Base-by-base conservation (phyloP, 2,888 invertebrate species). In the Dasysyrphus tricinctus region DNA sequence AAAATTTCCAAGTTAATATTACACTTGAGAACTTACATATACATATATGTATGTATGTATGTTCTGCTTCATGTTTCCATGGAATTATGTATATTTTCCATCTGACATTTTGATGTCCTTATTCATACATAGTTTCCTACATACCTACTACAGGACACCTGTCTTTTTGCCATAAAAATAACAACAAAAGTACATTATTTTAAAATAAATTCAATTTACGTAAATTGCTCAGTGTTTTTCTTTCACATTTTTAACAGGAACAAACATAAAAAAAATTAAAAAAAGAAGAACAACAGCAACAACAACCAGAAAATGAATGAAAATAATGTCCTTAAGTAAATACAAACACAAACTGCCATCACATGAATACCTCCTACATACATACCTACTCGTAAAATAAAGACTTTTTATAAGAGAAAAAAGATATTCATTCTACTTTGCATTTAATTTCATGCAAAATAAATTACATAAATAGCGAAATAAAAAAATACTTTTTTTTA, bases 401-500 rank as follows among this genome's bases (percentile, higher is more conserved):
- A n/a, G 32, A 32, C 16, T 16, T 57, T 14, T 19, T 34, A n/a
- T n/a, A 49, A 24, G 51, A 11, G 39, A 34, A 47, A 69, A 39
- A 34, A 16, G 44, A 32, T 24, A 57, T 59, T 37, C 67, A 67
- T 77, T 56, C 39, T 74, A 24, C 32, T 54, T 67, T 73, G 19
- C 73, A 80, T 80, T 80, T 77, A 80, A 80, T 85, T 85, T 77
- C 42, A 74, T 73, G 73, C 49, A 61, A 80, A 80, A 80, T 80
- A 73, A 77, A 85, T 67, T 80, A 56, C 47, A 65, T 56, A 73
- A 85, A 80, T 76, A 61, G 59, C 67, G 44, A 54, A 42, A 67
- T 61, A 61, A 73, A 67, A 77, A 67, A 37, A 72, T 76, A 69
- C 47, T 39, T 65, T 44, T n/a, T n/a, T 32, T 32, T 12, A 12